phyloP scores from a whole-genome alignment of 2,113 vertebrate genomes.

The Oryctolagus cuniculus region mOryCun1.1 NC_091437.1:22727501-22728000 shows the following conservation, averaged over 20 bases:
- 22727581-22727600: conserved; percentile 19
- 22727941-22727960: no score
- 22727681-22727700: conserved; percentile 29
- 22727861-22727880: conserved; percentile 32
- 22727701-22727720: conserved; percentile 17
- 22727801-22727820: conserved; percentile 38
- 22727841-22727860: conserved; percentile 43
- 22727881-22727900: neutral
- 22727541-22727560: neutral
- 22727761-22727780: conserved; percentile 25
- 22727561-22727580: neutral
- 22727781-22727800: conserved; percentile 45
- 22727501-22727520: conserved; percentile 17
- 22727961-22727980: no score
- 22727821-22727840: conserved; percentile 55
- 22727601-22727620: conserved; percentile 36
- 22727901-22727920: neutral
- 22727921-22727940: no score
- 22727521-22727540: conserved; percentile 10
- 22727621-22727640: neutral
- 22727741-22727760: conserved; percentile 49
- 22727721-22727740: conserved; percentile 50
- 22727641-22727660: conserved; percentile 47
- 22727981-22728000: no score
- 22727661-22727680: conserved; percentile 45